Evolutionary conservation across 1,140 invertebrate genomes (phyloP).

Genomic region (Alviniconcha marisindica): DNA sequence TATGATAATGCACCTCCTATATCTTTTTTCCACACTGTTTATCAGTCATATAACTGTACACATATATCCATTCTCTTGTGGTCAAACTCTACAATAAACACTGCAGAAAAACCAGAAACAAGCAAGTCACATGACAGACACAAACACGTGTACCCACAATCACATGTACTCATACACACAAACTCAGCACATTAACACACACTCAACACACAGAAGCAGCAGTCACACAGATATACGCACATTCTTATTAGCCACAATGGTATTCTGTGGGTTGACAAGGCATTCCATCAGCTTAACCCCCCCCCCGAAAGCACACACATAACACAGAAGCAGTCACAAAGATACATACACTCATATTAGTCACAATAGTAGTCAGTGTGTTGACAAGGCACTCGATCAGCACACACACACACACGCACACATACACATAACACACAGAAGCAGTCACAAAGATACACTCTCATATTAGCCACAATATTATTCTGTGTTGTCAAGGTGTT

Average conservation of each 20-base stretch:
- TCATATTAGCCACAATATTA: background rate
- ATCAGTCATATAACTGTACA: too few relatives aligned
- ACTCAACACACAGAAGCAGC: too few relatives aligned
- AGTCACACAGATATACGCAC: too few relatives aligned
- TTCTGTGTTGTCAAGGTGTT: too few relatives aligned
- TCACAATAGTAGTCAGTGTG: background rate
- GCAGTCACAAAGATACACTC: background rate
- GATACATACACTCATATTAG: background rate
- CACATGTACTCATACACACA: background rate
- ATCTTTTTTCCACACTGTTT: too few relatives aligned
- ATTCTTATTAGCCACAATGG: background rate
- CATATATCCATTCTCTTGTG: too few relatives aligned
- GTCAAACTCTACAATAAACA: too few relatives aligned
- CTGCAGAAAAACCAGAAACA: too few relatives aligned
- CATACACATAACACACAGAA: background rate
- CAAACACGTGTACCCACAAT: too few relatives aligned
- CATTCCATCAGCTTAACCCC: background rate
- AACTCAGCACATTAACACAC: background rate
- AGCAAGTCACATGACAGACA: too few relatives aligned
- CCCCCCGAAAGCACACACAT: background rate
- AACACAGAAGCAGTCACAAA: background rate
- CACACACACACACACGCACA: background rate
- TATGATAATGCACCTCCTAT: too few relatives aligned
- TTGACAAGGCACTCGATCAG: background rate
- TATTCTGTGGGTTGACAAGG: background rate